Base-by-base conservation (phyloP, 2,888 invertebrate species). In the Bursaphelenchus okinawaensis region DNA sequence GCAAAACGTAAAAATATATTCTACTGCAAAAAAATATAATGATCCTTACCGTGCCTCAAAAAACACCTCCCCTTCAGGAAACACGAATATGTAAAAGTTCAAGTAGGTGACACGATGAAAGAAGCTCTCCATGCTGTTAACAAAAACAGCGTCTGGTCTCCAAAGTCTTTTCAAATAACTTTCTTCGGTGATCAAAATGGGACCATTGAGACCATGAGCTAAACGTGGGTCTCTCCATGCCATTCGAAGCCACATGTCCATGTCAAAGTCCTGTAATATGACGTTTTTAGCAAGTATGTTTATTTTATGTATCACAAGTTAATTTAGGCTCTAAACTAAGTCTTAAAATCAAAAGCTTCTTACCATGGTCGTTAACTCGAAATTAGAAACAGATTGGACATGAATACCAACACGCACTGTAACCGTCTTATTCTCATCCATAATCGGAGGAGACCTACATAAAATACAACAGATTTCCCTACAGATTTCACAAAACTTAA, bases 331-430 rank as follows among this genome's bases (percentile, higher is more conserved):
- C n/a, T n/a, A n/a, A n/a, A n/a, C n/a, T n/a, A n/a, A n/a, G n/a
- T n/a, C n/a, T n/a, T n/a, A n/a, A n/a, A n/a, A n/a, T 40, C 19
- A 40, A 26, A 26, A 23, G 29, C 51, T 12, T 12, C 22, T 3
- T 12, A 70, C 80, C 81, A 81, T 81, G 6, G 80, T 78, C 2
- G 77, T 72, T 6, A 81, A 61, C 63, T 81, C 79, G 64, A 81
- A 81, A 56, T 80, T 78, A 52, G 79, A 77, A 65, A 81, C 74
- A 8, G 81, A 81, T 64, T 80, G 76, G n/a, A 81, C 75, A 24
- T 73, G 72, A 6, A 81, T 68, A 9, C 81, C 81, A 2, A 75
- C 66, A 51, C 77, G 72, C 7, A 81, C 79, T 7, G 68, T 71
- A 4, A 81, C 77, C 1, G 67, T 69, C 63, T 79, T 75, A 19